Evolutionary conservation across 2,888 invertebrate species (phyloP).

Genomic region (Lycia hirtaria): DNA sequence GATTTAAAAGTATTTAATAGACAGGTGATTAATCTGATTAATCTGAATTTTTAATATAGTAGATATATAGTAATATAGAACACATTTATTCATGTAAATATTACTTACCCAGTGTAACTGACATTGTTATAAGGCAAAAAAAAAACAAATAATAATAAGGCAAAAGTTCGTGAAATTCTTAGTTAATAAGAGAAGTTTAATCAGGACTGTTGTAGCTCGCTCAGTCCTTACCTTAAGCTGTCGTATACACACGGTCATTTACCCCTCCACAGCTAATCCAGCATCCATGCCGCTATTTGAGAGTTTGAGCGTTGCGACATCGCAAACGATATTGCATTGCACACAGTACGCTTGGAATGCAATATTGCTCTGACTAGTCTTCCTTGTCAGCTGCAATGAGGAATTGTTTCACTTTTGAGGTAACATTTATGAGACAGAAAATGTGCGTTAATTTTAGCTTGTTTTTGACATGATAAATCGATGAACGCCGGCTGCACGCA

Average conservation of each 20-base stretch:
- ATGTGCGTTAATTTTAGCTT: not conserved
- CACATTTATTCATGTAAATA: too few species aligned
- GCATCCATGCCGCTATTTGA: slow-evolving; percentile 15
- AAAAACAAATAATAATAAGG: too few species aligned
- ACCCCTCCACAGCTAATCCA: not conserved
- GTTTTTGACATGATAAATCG: not conserved
- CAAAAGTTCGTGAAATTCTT: too few species aligned
- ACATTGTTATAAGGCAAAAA: too few species aligned
- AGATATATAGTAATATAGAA: too few species aligned
- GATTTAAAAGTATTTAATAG: too few species aligned
- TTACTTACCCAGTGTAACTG: too few species aligned
- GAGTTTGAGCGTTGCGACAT: slow-evolving; percentile 53
- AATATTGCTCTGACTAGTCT: slow-evolving; percentile 56
- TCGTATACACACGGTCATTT: not conserved
- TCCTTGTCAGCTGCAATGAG: not conserved
- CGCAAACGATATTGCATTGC: slow-evolving; percentile 68
- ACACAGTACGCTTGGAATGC: slow-evolving; percentile 61
- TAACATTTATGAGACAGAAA: not conserved
- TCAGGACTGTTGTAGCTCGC: not conserved
- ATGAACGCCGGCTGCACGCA: too few species aligned
- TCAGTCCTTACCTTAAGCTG: not conserved
- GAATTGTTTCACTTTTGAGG: not conserved
- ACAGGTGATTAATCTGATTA: too few species aligned
- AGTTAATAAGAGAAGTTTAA: too few species aligned
- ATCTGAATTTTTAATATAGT: too few species aligned